A percentile compares a stretch with the other conserved stretches of the same genome.
phyloP scores from a whole-genome alignment of 2,113 vertebrate species.

The Scomber japonicus region DNA sequence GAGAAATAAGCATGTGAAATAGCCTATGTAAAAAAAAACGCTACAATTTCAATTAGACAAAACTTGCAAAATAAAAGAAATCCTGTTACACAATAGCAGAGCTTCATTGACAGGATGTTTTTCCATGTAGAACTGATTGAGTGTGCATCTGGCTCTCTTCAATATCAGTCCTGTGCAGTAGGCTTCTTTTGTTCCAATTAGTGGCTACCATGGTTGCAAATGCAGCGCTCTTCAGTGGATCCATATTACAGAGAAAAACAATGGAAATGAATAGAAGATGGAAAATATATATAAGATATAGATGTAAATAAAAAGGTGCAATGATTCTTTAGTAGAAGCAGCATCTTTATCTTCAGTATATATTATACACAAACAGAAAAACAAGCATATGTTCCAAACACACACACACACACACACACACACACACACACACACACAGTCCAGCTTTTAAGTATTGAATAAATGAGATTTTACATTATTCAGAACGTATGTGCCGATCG shows the following conservation, averaged over 20 bases:
- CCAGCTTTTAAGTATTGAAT: conserved; percentile 39
- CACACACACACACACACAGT: conserved; percentile 6
- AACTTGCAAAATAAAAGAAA: not conserved
- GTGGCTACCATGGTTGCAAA: conserved; percentile 33
- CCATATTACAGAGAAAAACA: conserved; percentile 1
- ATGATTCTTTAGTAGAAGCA: not conserved
- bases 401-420: conserved; percentile 24
- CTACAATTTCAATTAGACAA: not conserved
- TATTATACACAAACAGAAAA: conserved; percentile 11
- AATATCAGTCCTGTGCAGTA: conserved; percentile 6
- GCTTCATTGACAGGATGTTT: conserved; percentile 8
- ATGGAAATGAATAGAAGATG: not conserved
- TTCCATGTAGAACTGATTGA: conserved; percentile 40
- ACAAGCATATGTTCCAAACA: conserved; percentile 24
- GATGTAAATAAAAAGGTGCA: no score
- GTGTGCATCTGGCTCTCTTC: conserved; percentile 33
- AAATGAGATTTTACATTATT: conserved; percentile 67
- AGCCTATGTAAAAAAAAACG: not conserved
- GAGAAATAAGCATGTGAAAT: not conserved
- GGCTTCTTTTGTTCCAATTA: conserved; percentile 60
- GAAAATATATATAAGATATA: no score
- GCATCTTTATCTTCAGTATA: not conserved
- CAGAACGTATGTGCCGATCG: conserved; percentile 42
- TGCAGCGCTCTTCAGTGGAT: conserved; percentile 33
- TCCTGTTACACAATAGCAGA: not conserved